Base-by-base conservation (phyloP, 2,888 invertebrate species). In the Oxytorus armatus region DNA sequence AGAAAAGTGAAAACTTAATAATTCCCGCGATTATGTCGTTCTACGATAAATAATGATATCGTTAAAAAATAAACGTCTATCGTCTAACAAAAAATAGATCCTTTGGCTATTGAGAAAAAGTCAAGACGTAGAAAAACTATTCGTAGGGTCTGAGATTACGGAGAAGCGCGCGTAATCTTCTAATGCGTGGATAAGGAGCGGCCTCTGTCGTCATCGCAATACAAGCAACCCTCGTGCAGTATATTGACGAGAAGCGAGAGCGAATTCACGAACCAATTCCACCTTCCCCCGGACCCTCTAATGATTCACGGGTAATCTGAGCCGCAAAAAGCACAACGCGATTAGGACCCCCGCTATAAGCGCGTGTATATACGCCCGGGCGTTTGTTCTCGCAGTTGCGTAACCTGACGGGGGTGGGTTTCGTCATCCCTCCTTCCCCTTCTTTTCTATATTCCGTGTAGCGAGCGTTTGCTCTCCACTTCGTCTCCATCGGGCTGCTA, bases 221-320 rank as follows among this genome's bases (percentile, higher is more conserved):
- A 53, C 53, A 66, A 55, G 44, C 55, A 39, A 57, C 61, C 49
- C 65, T 57, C 42, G 44, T 61, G 57, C 63, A 72, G 49, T 36
- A 53, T 65, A 72, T 47, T 72, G 59, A 65, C 47, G 51, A 44
- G 36, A 39, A 44, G 47, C 42, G 63, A 66, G 59, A 53, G 68
- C 75, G 57, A 47, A 73, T 65, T 47, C 59, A 42, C n/a, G n/a
- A n/a, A n/a, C n/a, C n/a, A n/a, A n/a, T n/a, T n/a, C 33, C 55
- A 47, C 61, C 69, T 42, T 25, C 42, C 25, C 42, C 44, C 44
- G n/a, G 29, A 55, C 29, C 55, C 55, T 88, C 86, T 87, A 88
- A 89, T 90, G 89, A 90, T 90, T 90, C 91, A 90, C 88, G 88
- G 87, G 92, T 91, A 91, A 92, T 90, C 89, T 85, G 92, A 92